Evolutionary conservation across 1,140 invertebrate genomes (phyloP), one percentile per base, ranked within the genome.

Genomic region (Ostrea edulis): DNA sequence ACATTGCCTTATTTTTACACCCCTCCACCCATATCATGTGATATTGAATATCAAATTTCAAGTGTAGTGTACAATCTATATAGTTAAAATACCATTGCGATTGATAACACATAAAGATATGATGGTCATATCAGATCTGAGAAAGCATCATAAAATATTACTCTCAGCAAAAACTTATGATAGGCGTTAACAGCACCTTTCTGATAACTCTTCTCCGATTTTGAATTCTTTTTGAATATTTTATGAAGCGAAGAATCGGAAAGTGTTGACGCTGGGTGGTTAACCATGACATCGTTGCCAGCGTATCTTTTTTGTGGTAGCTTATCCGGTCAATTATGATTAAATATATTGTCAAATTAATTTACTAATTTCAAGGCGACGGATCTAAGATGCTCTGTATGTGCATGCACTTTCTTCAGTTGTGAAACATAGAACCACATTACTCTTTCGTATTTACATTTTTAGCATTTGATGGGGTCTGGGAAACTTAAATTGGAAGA

Each of bases 191-290:
- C 25, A 77, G 25, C 25, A 29, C 25, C 29, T 77, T 77, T 77
- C 68, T 77, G 68, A 77, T 77, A 77, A 77, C 25, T 77, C 25
- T 77, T 77, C 29, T 77, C 25, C 11, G 25, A 77, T 17, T 77
- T 77, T 29, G 25, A 77, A 77, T 29, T 12, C 22, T 77, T 29
- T 71, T 0, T 35, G 25, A 77, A 29, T 77, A 25, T 77, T 77
- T 77, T 29, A 77, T 77, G 68, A 77, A 12, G 25, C 20, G 25
- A 2, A 68, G 22, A 22, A 22, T 9, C 20, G 25, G 8, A 22
- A n/a, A 68, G 8, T 12, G 22, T 14, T 12, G 68, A 77, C 68
- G 14, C 17, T 35, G 25, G 14, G 14, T 77, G 68, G 68, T 77
- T 77, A 44, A 77, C 68, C 68, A 77, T 77, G 65, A 71, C 65